phyloP scores from a whole-genome alignment of 2,113 vertebrate species.

The Limnothrissa miodon region DNA sequence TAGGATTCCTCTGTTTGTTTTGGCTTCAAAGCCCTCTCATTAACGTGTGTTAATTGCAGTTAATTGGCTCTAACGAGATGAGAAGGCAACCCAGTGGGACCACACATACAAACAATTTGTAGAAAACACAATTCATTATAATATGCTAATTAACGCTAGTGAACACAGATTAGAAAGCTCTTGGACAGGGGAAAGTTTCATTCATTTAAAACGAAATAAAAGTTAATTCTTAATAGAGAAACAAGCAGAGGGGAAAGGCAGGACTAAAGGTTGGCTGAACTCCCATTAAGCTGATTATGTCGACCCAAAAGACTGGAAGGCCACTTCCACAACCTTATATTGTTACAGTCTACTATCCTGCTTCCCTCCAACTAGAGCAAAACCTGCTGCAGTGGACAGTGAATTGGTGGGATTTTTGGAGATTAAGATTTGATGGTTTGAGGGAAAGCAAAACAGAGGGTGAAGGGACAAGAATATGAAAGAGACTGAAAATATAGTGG shows the following conservation, averaged over 20 bases:
- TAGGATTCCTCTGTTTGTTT: constrained; percentile 69
- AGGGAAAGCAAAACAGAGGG: neutral
- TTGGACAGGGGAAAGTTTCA: constrained; percentile 4
- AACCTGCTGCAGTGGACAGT: neutral
- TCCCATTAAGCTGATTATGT: neutral
- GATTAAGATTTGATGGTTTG: neutral
- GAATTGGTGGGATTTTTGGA: neutral
- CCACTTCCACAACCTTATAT: neutral
- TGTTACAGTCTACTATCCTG: neutral
- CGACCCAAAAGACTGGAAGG: neutral
- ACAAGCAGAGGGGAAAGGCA: neutral
- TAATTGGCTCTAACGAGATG: constrained; percentile 99
- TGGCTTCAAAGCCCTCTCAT: constrained; percentile 86
- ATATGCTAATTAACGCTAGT: constrained; percentile 90
- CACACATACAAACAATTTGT: constrained; percentile 97
- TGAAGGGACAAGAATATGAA: neutral
- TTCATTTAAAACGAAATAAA: neutral
- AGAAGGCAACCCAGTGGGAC: constrained; percentile 98
- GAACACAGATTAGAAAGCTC: constrained; percentile 57
- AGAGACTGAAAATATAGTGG: neutral
- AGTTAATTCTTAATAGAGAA: constrained; percentile 14
- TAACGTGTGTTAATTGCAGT: constrained; percentile 99
- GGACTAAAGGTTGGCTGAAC: neutral
- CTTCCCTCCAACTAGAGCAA: neutral
- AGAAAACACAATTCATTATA: constrained; percentile 99